A percentile compares a stretch with the other conserved stretches of the same genome.
phyloP scores from a whole-genome alignment of 2,888 invertebrate genomes.

The Emmelina monodactyla region DNA sequence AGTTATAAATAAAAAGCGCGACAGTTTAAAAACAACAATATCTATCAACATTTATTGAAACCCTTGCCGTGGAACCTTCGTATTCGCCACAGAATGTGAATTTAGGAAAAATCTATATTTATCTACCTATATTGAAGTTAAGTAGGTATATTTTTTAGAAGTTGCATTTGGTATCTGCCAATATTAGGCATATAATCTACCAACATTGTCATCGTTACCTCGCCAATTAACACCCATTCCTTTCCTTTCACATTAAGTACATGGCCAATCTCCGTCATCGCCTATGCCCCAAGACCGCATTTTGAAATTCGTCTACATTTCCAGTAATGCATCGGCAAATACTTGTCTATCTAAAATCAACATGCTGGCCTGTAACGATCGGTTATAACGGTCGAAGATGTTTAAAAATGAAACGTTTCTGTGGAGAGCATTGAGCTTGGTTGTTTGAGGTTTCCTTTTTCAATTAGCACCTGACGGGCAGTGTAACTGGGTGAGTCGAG shows the following conservation, averaged over 20 bases:
- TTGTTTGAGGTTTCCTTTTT: constrained; percentile 65
- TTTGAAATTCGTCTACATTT: neutral
- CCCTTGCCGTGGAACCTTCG: too few relatives aligned
- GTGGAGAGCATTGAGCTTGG: constrained; percentile 63
- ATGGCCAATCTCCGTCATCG: neutral
- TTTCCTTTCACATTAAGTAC: neutral
- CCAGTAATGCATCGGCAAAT: constrained; percentile 4
- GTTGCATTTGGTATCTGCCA: too few relatives aligned
- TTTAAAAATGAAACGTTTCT: constrained; percentile 65
- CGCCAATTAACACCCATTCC: too few relatives aligned
- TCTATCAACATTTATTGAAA: too few relatives aligned
- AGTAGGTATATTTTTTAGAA: too few relatives aligned
- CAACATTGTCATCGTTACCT: too few relatives aligned
- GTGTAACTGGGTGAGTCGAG: constrained; percentile 60
- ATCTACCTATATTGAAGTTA: too few relatives aligned
- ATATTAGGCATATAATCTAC: too few relatives aligned
- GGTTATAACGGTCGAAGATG: constrained; percentile 53
- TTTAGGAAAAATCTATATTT: too few relatives aligned
- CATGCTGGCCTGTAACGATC: constrained; percentile 26
- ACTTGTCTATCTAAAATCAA: neutral
- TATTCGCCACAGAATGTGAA: too few relatives aligned
- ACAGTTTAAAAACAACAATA: too few relatives aligned
- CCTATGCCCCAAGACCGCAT: neutral
- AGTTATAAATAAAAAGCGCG: too few relatives aligned
- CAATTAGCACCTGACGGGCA: constrained; percentile 62